Percentiles rank a stretch among this genome's conserved stretches.
Evolutionary conservation across 2,113 vertebrate species (phyloP).

Genomic region (Suricata suricatta): DNA sequence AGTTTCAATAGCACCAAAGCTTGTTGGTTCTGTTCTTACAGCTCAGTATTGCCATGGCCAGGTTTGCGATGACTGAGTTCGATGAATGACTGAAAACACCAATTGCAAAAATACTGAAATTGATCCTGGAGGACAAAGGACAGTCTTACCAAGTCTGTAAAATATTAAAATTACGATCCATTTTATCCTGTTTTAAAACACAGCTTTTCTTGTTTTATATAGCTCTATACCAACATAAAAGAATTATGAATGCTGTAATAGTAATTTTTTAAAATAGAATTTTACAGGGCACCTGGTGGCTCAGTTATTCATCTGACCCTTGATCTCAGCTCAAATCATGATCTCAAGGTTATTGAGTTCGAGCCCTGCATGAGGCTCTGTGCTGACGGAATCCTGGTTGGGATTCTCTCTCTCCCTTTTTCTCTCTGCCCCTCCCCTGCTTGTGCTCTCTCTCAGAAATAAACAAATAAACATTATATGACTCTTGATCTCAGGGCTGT

Average conservation of each 20-base stretch:
- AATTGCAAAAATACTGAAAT: constrained; percentile 1
- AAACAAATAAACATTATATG: neutral
- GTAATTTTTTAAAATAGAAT: neutral
- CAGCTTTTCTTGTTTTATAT: neutral
- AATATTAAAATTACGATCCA: neutral
- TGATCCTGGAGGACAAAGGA: constrained; percentile 3
- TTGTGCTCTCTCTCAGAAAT: no score
- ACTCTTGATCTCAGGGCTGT: neutral
- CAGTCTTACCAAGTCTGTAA: neutral
- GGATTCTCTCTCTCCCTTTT: no score
- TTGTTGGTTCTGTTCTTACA: neutral
- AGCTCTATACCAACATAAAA: neutral
- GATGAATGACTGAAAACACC: neutral
- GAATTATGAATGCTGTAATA: neutral
- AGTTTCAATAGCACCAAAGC: constrained; percentile 28
- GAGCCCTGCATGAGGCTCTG: no score
- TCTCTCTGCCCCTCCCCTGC: no score
- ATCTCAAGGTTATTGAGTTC: no score
- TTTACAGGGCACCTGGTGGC: neutral
- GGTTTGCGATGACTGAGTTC: constrained; percentile 5
- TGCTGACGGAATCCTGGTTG: no score
- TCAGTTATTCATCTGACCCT: no score
- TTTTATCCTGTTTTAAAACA: neutral
- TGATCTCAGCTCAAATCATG: no score
- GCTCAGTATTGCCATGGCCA: neutral